A percentile compares a stretch with the other conserved stretches of the same genome.
Evolutionary conservation across 30 jellyfish, hydroid and myxozoan genomes (phyloP).

Genomic region (Chironex yamaguchii): DNA sequence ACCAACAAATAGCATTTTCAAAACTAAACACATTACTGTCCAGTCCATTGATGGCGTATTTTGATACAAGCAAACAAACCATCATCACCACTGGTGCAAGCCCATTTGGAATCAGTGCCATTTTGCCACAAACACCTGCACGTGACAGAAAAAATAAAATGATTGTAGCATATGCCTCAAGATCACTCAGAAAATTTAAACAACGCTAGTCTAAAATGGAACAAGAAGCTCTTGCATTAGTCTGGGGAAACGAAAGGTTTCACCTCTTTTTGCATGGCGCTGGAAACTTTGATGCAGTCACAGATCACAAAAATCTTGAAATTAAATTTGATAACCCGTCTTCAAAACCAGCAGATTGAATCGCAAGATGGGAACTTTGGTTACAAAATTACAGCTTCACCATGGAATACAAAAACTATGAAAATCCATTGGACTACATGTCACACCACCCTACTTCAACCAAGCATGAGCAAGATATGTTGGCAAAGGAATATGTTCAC

Average conservation of each 20-base stretch:
- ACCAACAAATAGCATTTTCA: conserved; percentile 40
- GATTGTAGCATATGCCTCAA: too few species aligned
- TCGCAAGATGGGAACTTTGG: background rate
- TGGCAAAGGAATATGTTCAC: conserved; percentile 24
- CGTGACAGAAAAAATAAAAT: too few species aligned
- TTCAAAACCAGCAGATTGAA: conserved; percentile 1
- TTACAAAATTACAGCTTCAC: conserved; percentile 15
- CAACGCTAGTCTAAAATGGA: too few species aligned
- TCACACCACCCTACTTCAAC: conserved; percentile 40
- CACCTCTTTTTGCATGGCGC: background rate
- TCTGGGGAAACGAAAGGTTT: conserved; percentile 7
- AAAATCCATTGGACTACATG: conserved; percentile 5
- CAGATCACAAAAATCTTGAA: background rate
- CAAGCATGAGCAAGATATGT: conserved; percentile 38
- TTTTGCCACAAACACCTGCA: too few species aligned
- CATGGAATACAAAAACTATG: background rate
- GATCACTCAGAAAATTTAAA: too few species aligned
- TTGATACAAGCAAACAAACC: too few species aligned
- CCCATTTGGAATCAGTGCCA: too few species aligned
- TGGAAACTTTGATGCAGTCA: background rate
- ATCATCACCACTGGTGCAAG: too few species aligned
- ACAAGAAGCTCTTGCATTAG: too few species aligned
- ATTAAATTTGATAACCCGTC: background rate
- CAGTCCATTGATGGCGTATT: conserved; percentile 48
- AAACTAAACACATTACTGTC: conserved; percentile 17